Evolutionary conservation across 2,797 vertebrate species (phyloP).

Genomic region (Callimico goeldii): DNA sequence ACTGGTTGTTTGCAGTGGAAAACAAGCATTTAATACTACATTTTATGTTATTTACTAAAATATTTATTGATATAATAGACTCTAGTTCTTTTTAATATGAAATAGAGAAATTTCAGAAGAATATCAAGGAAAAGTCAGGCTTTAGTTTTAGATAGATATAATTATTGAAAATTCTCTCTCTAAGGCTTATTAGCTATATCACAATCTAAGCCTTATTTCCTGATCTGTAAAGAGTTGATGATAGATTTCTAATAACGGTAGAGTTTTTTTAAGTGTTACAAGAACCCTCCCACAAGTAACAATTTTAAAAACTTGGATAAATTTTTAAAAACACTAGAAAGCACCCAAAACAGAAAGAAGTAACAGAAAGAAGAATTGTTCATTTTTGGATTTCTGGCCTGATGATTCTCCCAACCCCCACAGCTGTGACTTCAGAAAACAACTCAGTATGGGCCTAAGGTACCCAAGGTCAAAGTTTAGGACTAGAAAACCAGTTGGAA

Average conservation of each 20-base stretch:
- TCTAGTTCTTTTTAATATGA: background rate
- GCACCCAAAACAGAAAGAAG: background rate
- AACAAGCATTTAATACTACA: background rate
- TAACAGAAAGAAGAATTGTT: background rate
- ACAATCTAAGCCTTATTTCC: background rate
- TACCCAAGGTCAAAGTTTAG: background rate
- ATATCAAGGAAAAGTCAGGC: background rate
- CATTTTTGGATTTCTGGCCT: background rate
- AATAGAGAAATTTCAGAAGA: background rate
- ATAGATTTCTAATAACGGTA: background rate
- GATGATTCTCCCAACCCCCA: background rate
- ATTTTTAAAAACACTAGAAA: background rate
- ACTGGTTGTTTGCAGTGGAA: background rate
- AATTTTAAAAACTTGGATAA: background rate
- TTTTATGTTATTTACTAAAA: conserved; percentile 19
- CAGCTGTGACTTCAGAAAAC: background rate
- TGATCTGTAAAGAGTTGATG: background rate
- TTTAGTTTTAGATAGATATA: conserved; percentile 18
- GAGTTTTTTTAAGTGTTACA: background rate
- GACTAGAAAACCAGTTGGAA: background rate
- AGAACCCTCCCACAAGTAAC: background rate
- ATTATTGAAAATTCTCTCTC: background rate
- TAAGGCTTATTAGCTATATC: background rate
- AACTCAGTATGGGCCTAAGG: background rate
- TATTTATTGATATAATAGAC: background rate